These are phyloP conservation scores for Halisarca cf. caerulea DNA, from an alignment of 37 sponge, comb jelly and placozoan genomes.

Conservation along the genomic window DNA sequence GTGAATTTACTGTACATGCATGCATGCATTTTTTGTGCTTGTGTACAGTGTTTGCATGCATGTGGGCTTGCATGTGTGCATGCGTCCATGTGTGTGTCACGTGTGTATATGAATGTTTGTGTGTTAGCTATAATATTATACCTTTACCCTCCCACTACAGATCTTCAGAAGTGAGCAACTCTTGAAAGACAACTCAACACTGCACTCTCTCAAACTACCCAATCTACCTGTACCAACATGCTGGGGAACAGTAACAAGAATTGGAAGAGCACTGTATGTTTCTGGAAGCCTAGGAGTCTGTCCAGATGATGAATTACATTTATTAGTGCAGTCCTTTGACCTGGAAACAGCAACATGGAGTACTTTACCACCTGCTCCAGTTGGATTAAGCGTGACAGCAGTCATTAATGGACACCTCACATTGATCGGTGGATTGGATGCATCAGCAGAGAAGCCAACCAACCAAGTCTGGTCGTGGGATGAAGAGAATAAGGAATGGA, in stretches of 20 bases:
- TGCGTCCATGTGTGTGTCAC: too few species aligned
- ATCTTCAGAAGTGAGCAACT: constrained; percentile 14
- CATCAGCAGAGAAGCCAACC: not conserved
- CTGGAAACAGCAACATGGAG: not conserved
- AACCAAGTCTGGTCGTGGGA: not conserved
- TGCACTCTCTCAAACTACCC: not conserved
- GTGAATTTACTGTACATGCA: too few species aligned
- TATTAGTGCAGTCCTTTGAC: not conserved
- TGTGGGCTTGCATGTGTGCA: too few species aligned
- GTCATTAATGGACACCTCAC: not conserved
- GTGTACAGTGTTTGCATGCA: too few species aligned
- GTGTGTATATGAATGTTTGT: too few species aligned
- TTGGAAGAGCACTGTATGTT: not conserved
- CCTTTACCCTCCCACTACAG: not conserved
- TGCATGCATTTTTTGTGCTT: too few species aligned
- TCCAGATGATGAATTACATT: not conserved
- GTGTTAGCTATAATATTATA: too few species aligned
- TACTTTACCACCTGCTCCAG: not conserved
- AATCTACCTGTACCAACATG: not conserved
- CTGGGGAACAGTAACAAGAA: not conserved
- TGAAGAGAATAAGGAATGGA: not conserved
- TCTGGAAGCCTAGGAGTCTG: not conserved
- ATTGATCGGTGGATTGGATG: constrained; percentile 9
- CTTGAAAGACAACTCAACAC: not conserved
- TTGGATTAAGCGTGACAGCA: not conserved